Evolutionary conservation across 2,888 invertebrate species (phyloP).

Genomic region (Caenorhabditis sp.): DNA sequence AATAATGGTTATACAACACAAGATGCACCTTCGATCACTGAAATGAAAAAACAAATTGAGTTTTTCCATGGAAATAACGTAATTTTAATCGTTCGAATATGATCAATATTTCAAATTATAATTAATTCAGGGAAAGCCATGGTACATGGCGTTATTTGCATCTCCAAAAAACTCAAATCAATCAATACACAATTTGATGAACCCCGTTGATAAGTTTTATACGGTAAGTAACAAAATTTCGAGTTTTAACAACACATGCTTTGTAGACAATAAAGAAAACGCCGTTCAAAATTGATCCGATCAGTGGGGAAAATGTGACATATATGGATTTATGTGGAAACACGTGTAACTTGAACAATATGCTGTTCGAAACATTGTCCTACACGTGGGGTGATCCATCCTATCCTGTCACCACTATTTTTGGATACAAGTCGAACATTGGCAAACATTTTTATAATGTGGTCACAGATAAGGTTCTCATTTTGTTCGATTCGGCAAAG

Average conservation of each 20-base stretch:
- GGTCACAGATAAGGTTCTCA: background rate
- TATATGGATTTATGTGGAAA: constrained; percentile 51
- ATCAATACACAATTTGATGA: constrained; percentile 34
- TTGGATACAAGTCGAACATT: constrained; percentile 53
- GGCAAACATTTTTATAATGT: constrained; percentile 55
- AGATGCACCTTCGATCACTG: constrained; percentile 47
- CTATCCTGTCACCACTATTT: constrained; percentile 43
- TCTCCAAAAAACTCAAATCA: constrained; percentile 23
- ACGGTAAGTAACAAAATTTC: no score
- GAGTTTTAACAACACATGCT: no score
- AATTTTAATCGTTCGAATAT: no score
- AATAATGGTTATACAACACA: constrained; percentile 45
- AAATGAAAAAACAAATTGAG: constrained; percentile 41
- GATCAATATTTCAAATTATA: background rate
- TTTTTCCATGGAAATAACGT: constrained; percentile 50
- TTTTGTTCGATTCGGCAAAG: no score
- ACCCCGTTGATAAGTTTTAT: constrained; percentile 47
- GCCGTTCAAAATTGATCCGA: constrained; percentile 19
- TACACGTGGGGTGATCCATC: constrained; percentile 18
- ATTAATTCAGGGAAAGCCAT: constrained; percentile 52
- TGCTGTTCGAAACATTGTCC: constrained; percentile 43
- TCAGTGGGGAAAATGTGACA: constrained; percentile 17
- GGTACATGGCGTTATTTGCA: constrained; percentile 57
- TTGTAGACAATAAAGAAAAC: constrained; percentile 24
- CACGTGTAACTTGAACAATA: constrained; percentile 52